Evolutionary conservation across 2,797 vertebrate species (phyloP).

Genomic region (Otolemur crassicaudatus): DNA sequence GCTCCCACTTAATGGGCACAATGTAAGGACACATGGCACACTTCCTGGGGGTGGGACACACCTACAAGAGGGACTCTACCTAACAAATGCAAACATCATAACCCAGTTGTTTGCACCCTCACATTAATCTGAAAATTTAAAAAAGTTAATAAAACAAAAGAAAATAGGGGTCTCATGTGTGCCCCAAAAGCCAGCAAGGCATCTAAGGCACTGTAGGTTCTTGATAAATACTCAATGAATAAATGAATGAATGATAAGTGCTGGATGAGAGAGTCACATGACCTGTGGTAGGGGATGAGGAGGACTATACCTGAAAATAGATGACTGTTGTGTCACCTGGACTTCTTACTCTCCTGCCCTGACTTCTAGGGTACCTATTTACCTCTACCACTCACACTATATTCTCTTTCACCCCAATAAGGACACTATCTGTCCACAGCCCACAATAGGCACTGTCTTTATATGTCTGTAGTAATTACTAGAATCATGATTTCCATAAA

Average conservation of each 20-base stretch:
- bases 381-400: neutral
- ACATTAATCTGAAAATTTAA: no score
- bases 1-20: no score
- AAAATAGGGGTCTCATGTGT: neutral
- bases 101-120: no score
- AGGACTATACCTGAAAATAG: neutral
- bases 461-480: slow-evolving; percentile 68
- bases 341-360: neutral
- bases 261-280: neutral
- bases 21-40: no score
- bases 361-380: neutral
- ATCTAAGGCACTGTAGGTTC: neutral
- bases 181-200: neutral
- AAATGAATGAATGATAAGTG: neutral
- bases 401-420: slow-evolving; percentile 49
- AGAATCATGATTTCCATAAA: slow-evolving; percentile 62
- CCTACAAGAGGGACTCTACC: no score
- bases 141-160: no score
- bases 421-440: neutral
- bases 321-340: neutral
- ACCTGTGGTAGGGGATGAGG: neutral
- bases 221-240: neutral
- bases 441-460: slow-evolving; percentile 59
- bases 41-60: no score
- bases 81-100: no score